Conservation (phyloP, 1,140 invertebrate species). For the Drosophila pseudoananassae region DNA sequence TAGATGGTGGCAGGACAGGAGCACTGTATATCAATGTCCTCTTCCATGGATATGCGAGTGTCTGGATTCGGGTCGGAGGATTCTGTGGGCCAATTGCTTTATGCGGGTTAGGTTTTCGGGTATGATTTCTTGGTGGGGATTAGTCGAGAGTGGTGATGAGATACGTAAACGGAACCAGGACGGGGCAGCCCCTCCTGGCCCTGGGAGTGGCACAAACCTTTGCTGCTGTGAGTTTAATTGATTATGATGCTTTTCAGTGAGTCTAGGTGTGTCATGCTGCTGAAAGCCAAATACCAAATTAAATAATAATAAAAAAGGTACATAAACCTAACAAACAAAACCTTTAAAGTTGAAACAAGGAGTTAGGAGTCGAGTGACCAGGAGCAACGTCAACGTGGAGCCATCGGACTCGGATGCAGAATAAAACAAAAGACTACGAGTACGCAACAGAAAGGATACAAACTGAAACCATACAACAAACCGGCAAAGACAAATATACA, state of each 20-base stretch:
- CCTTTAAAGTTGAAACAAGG: slow-evolving; percentile 3
- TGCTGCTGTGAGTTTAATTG: slow-evolving; percentile 79
- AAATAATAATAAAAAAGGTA: slow-evolving; percentile 56
- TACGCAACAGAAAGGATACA: slow-evolving; percentile 34
- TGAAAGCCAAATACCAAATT: slow-evolving; percentile 84
- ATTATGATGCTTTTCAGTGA: slow-evolving; percentile 84
- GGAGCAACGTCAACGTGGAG: neutral
- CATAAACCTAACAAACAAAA: slow-evolving; percentile 29
- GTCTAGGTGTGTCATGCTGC: slow-evolving; percentile 84
- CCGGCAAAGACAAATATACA: slow-evolving; percentile 35
- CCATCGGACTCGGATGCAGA: slow-evolving; percentile 36
- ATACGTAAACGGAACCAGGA: slow-evolving; percentile 42
- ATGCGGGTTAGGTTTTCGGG: slow-evolving; percentile 25
- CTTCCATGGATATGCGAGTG: slow-evolving; percentile 30
- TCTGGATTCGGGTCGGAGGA: slow-evolving; percentile 26
- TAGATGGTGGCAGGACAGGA: neutral
- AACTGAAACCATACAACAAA: slow-evolving; percentile 32
- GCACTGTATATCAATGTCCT: neutral
- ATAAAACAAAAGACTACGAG: slow-evolving; percentile 35
- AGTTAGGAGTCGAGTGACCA: slow-evolving; percentile 25
- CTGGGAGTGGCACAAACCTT: slow-evolving; percentile 75
- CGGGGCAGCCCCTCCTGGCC: neutral
- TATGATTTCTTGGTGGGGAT: slow-evolving; percentile 14
- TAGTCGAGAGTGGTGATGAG: slow-evolving; percentile 23
- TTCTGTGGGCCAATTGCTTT: slow-evolving; percentile 31